Percentiles rank a stretch among this genome's conserved stretches.
These are phyloP conservation scores for Styela plicata DNA, from an alignment of 23 tunicate genomes.

Conservation along the genomic window DNA sequence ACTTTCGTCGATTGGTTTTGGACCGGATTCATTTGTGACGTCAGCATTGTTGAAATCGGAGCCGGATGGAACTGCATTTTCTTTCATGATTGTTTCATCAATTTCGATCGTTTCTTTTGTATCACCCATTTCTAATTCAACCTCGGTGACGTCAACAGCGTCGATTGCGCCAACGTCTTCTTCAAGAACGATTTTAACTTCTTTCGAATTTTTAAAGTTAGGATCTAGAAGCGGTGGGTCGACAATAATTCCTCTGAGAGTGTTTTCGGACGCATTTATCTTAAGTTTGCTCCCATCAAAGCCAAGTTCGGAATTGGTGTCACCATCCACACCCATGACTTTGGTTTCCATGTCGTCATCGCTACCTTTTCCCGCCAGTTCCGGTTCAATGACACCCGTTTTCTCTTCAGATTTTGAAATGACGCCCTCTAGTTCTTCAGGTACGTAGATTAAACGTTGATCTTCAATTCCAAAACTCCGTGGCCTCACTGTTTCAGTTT, in stretches of 20 bases:
- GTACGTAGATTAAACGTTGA: background rate
- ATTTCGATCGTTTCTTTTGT: background rate
- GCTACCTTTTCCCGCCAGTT: background rate
- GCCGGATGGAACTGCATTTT: background rate
- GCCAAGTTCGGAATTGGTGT: too few relatives aligned
- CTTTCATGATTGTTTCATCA: background rate
- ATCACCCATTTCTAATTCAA: slow-evolving; percentile 18
- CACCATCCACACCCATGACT: too few relatives aligned
- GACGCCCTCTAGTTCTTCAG: background rate
- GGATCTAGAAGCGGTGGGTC: background rate
- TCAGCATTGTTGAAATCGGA: background rate
- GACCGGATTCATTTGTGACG: background rate
- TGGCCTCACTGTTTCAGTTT: background rate
- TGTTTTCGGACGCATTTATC: background rate
- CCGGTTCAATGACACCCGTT: background rate
- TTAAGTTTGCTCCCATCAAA: too few relatives aligned
- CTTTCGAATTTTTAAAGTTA: background rate
- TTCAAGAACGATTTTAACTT: background rate
- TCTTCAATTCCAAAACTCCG: background rate
- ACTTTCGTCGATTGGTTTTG: background rate
- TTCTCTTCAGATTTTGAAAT: background rate
- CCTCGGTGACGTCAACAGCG: slow-evolving; percentile 11
- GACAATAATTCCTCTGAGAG: background rate
- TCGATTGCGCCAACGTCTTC: background rate
- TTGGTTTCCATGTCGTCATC: too few relatives aligned